Conservation (phyloP, 2,113 vertebrate species). For the Ptyas mucosa region DNA sequence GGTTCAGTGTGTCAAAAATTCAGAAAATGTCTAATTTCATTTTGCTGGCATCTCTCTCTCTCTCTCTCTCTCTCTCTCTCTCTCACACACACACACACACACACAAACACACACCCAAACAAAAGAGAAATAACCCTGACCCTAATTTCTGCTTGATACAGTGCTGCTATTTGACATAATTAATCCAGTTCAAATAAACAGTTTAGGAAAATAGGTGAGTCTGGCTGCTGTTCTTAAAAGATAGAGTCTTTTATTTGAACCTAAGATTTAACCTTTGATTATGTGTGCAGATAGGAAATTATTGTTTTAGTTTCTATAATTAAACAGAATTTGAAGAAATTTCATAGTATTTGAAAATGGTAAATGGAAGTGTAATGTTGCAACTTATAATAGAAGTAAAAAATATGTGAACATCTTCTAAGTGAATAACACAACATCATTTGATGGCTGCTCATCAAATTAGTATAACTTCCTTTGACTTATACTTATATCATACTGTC, state of each 20-base stretch:
- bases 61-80: too few species aligned
- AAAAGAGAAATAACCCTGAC: neutral
- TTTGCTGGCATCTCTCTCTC: neutral
- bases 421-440: neutral
- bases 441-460: slow-evolving; percentile 10
- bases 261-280: neutral
- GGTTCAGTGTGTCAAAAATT: neutral
- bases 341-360: neutral
- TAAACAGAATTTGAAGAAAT: neutral
- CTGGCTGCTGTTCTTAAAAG: neutral
- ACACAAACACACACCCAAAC: neutral
- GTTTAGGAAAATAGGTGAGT: neutral
- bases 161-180: neutral
- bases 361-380: neutral
- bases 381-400: neutral
- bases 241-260: neutral
- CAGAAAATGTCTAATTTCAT: neutral
- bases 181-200: neutral
- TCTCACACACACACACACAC: neutral
- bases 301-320: neutral
- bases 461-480: neutral
- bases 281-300: neutral
- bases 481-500: neutral
- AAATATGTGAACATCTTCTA: neutral
- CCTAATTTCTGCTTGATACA: neutral